These are phyloP conservation scores for Xestia sexstrigata DNA, from an alignment of 2,888 invertebrate genomes.

Conservation along the genomic window DNA sequence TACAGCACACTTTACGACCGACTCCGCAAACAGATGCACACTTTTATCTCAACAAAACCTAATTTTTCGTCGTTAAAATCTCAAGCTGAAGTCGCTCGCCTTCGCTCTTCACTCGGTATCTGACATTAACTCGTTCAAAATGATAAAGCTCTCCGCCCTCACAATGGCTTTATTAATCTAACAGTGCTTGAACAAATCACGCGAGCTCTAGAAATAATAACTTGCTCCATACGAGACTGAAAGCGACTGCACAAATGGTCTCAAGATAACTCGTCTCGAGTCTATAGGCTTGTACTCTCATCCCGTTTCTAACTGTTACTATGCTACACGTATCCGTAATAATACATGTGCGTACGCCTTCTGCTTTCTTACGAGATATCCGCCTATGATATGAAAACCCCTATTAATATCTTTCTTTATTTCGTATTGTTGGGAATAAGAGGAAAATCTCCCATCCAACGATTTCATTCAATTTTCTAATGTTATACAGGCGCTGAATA, in stretches of 20 bases:
- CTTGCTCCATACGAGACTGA: constrained; percentile 39
- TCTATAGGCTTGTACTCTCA: constrained; percentile 47
- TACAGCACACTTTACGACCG: constrained; percentile 72
- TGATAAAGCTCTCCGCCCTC: constrained; percentile 42
- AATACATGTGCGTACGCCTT: constrained; percentile 52
- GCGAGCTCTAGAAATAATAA: constrained; percentile 61
- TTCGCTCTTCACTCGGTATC: constrained; percentile 55
- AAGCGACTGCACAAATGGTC: constrained; percentile 51
- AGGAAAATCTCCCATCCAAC: constrained; percentile 60
- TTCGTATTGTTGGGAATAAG: constrained; percentile 63
- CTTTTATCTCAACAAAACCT: constrained; percentile 69
- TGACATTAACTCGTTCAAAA: constrained; percentile 56
- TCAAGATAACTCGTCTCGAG: constrained; percentile 45
- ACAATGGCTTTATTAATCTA: constrained; percentile 64
- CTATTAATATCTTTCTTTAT: constrained; percentile 67
- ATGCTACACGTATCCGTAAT: constrained; percentile 46
- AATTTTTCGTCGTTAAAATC: constrained; percentile 72
- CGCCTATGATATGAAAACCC: constrained; percentile 57
- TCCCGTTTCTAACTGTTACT: constrained; percentile 35
- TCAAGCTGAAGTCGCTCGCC: constrained; percentile 51
- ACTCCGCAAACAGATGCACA: constrained; percentile 73
- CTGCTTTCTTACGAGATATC: constrained; percentile 57
- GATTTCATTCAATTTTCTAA: constrained; percentile 68
- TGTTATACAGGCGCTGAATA: constrained; percentile 67
- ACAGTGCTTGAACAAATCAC: constrained; percentile 62